Conservation (phyloP, 2,113 vertebrate species). For the Benitochromis conjunctus region DNA sequence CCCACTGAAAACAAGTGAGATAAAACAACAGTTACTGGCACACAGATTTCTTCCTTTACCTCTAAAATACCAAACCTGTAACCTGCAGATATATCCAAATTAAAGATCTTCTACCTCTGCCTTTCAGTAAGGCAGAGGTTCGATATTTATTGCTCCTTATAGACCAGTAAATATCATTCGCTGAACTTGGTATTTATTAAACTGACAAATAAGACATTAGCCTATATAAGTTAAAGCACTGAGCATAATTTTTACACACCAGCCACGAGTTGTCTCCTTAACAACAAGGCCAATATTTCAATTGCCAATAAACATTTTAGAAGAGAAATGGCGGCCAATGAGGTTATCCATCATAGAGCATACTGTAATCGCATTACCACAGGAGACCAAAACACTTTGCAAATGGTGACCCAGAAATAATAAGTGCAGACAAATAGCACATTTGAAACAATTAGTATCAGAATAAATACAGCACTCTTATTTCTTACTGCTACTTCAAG, state of each 20-base stretch:
- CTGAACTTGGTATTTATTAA: neutral
- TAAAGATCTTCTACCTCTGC: neutral
- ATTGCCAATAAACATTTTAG: neutral
- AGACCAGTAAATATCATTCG: neutral
- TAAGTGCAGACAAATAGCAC: neutral
- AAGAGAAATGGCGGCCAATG: neutral
- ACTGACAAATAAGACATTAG: neutral
- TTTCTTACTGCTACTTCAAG: neutral
- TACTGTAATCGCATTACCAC: neutral
- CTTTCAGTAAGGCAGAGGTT: neutral
- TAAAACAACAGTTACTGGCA: neutral
- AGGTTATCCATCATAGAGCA: conserved; percentile 6
- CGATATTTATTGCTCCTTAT: neutral
- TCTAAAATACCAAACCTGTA: too few relatives aligned
- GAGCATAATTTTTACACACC: neutral
- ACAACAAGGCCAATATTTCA: neutral
- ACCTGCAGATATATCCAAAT: neutral
- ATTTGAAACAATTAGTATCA: neutral
- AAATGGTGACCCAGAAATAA: neutral
- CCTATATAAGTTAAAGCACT: neutral
- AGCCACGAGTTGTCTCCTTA: neutral
- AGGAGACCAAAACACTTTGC: neutral
- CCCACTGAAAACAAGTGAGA: too few relatives aligned
- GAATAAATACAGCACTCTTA: neutral
- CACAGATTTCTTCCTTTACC: neutral